Base-by-base conservation (phyloP, 2,888 invertebrate genomes). In the Pogonocherus hispidulus region DNA sequence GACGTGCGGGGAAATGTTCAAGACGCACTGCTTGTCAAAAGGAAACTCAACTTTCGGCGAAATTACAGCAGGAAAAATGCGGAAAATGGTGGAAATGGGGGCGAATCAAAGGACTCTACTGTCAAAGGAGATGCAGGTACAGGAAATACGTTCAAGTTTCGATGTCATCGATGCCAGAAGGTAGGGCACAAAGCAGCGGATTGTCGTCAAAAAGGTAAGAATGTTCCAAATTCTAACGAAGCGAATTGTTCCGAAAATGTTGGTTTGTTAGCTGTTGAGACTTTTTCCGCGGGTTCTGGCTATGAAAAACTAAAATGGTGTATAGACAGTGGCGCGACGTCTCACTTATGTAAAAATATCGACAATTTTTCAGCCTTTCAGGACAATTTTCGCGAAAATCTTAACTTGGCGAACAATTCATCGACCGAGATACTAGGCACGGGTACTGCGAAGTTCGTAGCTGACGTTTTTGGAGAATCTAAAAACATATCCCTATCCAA, bases 401-500 rank as follows among this genome's bases (percentile, higher is more conserved):
- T 63, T 9, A 63, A 63, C 41, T 22, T 63, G 1, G 27, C 44
- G 4, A 63, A 51, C 9, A 44, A 63, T 41, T 4, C 41, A 2
- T 54, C 32, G 9, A 46, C 32, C 14, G 44, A 63, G 23, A 63
- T 63, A 0, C 14, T 44, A 14, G 63, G 27, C 2, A 19, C 20
- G 41, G 63, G 52, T 11, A 54, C 23, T 9, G 63, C 51, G 20
- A 27, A 9, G 22, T 54, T 63, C 8, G 22, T 23, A 9, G 54
- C 20, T 4, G 35, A 63, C 23, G 32, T 63, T 27, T 54, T 54
- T 18, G 54, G 19, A 22, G 54, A 63, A 63, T 27, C 19, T 4
- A 54, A 63, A 37, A 22, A 54, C 44, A 44, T 44, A 14, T 18
- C 44, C 6, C 18, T 44, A 14, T 18, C 14, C 6, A 44, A 44